Evolutionary conservation across 2,888 invertebrate genomes (phyloP), one percentile per base, ranked within the genome.

Genomic region (Mechanitis messenoides): DNA sequence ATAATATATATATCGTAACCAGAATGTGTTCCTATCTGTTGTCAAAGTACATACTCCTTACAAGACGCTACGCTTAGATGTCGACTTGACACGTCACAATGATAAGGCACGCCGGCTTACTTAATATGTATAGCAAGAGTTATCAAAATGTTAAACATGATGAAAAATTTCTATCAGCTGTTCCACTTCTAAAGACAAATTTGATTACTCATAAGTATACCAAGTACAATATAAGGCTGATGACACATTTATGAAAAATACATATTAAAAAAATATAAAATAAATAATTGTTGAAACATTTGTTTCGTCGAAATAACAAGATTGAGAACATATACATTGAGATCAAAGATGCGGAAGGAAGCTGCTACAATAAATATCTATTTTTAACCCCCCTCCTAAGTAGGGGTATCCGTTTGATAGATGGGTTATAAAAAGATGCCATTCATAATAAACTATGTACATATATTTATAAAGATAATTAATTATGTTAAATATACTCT

Each of bases 301-400:
- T 50, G 31, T 50, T 50, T 50, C 50, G 50, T 50, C 4, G 50
- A 31, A 50, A 31, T 50, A 50, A 50, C 50, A 50, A 50, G 31
- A 50, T 31, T 9, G 42, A 42, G 50, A 31, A 56, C 58, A 56
- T 59, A 35, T 58, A 42, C 60, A 62, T 53, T 38, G 56, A 72
- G 67, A 74, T 73, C 74, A 72, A 74, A 74, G 71, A 65, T 56
- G 57, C 64, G 71, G 69, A 69, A 71, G 73, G 73, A 72, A 72
- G 70, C 64, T 64, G 69, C 67, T 71, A 66, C 66, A 71, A 74
- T 74, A 74, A 72, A 74, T 73, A 69, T 63, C 38, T 74, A 74
- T 74, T 73, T 72, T 73, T 72, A 69, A 59, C 69, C 69, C 67
- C 64, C 64, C 60, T 61, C 56, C 45, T 71, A 71, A 72, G 71